Evolutionary conservation across 2,888 invertebrate species (phyloP).

Genomic region (Epistrophe grossulariae): DNA sequence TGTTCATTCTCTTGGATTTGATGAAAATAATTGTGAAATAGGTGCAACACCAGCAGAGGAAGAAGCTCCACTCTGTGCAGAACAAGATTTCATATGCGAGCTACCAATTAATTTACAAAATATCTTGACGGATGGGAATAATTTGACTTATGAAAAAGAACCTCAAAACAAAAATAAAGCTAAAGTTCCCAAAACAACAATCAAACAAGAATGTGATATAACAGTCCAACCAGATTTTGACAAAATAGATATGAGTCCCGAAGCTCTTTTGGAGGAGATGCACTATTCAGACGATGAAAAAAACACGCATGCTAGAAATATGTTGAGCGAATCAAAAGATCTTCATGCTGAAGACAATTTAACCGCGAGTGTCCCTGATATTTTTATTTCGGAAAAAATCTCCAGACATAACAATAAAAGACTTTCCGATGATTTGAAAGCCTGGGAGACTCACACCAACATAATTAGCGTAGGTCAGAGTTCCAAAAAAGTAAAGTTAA

Average conservation of each 20-base stretch:
- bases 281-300: neutral
- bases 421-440: neutral
- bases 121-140: neutral
- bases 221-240: neutral
- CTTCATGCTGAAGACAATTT: neutral
- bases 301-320: neutral
- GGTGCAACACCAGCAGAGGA: neutral
- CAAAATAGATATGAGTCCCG: neutral
- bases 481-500: no score
- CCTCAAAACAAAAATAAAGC: neutral
- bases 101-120: conserved; percentile 58
- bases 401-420: neutral
- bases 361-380: neutral
- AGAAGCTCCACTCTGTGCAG: neutral
- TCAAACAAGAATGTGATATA: neutral
- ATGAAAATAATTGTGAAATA: neutral
- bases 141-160: neutral
- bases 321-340: neutral
- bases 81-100: conserved; percentile 48
- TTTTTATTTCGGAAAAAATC: neutral
- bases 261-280: conserved; percentile 41
- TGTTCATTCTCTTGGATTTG: neutral
- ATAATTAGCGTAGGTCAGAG: conserved; percentile 32
- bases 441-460: neutral
- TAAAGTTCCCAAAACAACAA: neutral